phyloP scores from a whole-genome alignment of 2,888 invertebrate species.

The Pristionchus mayeri region DNA sequence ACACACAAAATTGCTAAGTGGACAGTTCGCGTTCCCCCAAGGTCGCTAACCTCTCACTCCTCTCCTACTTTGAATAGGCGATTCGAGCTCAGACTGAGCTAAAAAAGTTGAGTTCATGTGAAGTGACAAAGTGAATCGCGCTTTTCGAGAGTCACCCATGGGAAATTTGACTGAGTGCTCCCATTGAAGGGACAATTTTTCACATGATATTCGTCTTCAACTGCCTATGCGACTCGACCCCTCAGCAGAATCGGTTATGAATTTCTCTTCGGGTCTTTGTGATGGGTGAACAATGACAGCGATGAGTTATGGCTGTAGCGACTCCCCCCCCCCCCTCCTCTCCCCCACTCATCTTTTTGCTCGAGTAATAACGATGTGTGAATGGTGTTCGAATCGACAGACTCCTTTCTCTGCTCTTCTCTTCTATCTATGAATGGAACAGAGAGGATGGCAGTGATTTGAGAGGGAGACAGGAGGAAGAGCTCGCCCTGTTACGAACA shows the following conservation, averaged over 20 bases:
- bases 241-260: not conserved
- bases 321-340: not conserved
- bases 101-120: not conserved
- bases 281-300: slow-evolving; percentile 33
- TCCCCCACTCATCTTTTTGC: slow-evolving; percentile 16
- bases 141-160: slow-evolving; percentile 6
- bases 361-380: slow-evolving; percentile 28
- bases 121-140: not conserved
- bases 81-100: not conserved
- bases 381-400: slow-evolving; percentile 31
- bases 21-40: slow-evolving; percentile 36
- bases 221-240: not conserved
- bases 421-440: slow-evolving; percentile 19
- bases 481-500: slow-evolving; percentile 1
- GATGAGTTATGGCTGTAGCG: slow-evolving; percentile 7
- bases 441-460: not conserved
- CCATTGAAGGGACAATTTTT: not conserved
- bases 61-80: not conserved
- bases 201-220: not conserved
- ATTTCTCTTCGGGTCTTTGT: not conserved
- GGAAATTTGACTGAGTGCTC: not conserved
- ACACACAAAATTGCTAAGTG: slow-evolving; percentile 33
- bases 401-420: slow-evolving; percentile 11
- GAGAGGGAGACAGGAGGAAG: not conserved
- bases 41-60: not conserved